Percentiles rank a stretch among this genome's conserved stretches.
These are phyloP conservation scores for Conger conger DNA, from an alignment of 2,113 vertebrate species.

Conservation along the genomic window DNA sequence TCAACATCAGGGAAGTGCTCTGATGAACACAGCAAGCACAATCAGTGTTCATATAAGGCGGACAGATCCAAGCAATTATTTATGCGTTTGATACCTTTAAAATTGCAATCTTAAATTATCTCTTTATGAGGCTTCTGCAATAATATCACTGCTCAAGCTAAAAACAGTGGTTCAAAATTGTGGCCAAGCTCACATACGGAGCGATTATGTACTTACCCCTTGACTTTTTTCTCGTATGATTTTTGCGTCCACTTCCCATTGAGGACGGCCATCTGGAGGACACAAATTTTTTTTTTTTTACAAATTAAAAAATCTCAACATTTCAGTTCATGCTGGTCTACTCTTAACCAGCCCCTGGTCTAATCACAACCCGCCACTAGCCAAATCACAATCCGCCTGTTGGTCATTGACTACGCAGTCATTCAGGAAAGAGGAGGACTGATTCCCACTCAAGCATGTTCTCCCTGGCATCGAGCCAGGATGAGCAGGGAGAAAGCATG, in stretches of 20 bases:
- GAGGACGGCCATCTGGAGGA: constrained; percentile 88
- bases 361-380: neutral
- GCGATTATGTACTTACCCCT: constrained; percentile 78
- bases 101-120: too few relatives aligned
- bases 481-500: neutral
- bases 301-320: neutral
- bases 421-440: neutral
- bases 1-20: too few relatives aligned
- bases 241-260: constrained; percentile 98
- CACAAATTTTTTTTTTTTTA: neutral
- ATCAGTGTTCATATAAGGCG: too few relatives aligned
- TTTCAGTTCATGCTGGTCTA: neutral
- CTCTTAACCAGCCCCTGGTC: neutral
- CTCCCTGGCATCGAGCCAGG: constrained; percentile 6
- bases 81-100: too few relatives aligned
- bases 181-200: neutral
- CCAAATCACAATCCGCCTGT: too few relatives aligned
- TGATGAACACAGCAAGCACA: too few relatives aligned
- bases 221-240: constrained; percentile 92
- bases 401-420: neutral
- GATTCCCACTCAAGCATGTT: neutral
- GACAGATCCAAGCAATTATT: too few relatives aligned
- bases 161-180: too few relatives aligned
- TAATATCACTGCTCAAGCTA: too few relatives aligned
- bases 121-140: too few relatives aligned